Conservation (phyloP, 1,140 invertebrate species). For the Theocolax elegans region DNA sequence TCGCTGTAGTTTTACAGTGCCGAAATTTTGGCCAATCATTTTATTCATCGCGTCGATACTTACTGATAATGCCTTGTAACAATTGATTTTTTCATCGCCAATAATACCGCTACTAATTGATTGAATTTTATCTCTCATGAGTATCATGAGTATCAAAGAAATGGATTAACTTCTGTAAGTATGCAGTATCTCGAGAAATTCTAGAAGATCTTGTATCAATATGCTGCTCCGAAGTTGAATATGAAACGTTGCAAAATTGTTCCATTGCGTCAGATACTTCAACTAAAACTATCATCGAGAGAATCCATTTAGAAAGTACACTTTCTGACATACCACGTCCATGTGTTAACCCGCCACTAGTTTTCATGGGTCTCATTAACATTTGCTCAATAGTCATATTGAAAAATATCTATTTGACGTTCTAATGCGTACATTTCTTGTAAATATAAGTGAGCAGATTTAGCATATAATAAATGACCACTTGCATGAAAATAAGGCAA, state of each 20-base stretch:
- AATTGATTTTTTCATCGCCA: constrained; percentile 13
- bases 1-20: background rate
- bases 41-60: background rate
- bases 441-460: too few relatives aligned
- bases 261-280: constrained; percentile 35
- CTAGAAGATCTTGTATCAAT: constrained; percentile 16
- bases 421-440: too few relatives aligned
- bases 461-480: too few relatives aligned
- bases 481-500: too few relatives aligned
- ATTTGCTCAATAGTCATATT: too few relatives aligned
- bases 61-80: background rate
- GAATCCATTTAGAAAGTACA: too few relatives aligned
- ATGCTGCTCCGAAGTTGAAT: constrained; percentile 38
- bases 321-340: too few relatives aligned
- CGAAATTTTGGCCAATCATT: background rate
- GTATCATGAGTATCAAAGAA: background rate
- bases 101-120: constrained; percentile 1
- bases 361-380: too few relatives aligned
- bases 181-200: constrained; percentile 5
- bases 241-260: constrained; percentile 38
- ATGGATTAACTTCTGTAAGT: background rate
- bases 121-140: background rate
- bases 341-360: too few relatives aligned
- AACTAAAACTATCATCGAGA: background rate
- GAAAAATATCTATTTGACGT: too few relatives aligned